These are phyloP conservation scores for Microcebus jonahi DNA, from an alignment of 2,113 vertebrate species.

Conservation along the genomic window DNA sequence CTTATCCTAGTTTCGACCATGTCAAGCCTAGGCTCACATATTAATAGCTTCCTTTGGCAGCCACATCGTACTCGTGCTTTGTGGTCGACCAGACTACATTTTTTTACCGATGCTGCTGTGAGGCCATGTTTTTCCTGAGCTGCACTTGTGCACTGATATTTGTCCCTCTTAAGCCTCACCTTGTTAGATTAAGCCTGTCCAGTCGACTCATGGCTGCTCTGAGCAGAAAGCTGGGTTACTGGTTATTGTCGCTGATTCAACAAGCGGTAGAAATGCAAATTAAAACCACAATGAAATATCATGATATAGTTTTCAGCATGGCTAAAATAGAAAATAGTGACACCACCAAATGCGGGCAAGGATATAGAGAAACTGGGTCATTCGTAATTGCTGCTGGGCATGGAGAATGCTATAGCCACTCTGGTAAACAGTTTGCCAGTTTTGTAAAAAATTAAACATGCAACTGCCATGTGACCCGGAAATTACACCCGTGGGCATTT, in stretches of 20 bases:
- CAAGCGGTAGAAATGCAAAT: neutral
- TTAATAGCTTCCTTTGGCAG: neutral
- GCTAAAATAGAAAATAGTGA: conserved; percentile 1
- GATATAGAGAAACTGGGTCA: neutral
- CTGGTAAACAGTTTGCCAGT: neutral
- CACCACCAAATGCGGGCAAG: neutral
- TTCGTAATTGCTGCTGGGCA: neutral
- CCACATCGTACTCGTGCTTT: neutral
- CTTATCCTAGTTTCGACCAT: neutral
- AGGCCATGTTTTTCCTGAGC: neutral
- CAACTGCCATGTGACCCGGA: neutral
- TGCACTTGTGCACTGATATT: neutral
- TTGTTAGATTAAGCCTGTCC: neutral
- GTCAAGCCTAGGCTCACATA: neutral
- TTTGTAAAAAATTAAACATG: neutral
- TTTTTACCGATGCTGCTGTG: no score
- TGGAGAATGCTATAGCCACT: neutral
- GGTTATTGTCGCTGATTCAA: neutral
- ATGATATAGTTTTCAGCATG: neutral
- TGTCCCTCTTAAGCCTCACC: neutral
- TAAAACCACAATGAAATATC: neutral
- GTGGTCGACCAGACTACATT: neutral
- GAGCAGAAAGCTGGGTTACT: neutral
- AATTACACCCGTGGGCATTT: neutral
- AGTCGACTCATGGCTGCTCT: neutral